Evolutionary conservation across 1,140 invertebrate species (phyloP), one percentile per base, ranked within the genome.

Genomic region (Drosophila pectinifera): DNA sequence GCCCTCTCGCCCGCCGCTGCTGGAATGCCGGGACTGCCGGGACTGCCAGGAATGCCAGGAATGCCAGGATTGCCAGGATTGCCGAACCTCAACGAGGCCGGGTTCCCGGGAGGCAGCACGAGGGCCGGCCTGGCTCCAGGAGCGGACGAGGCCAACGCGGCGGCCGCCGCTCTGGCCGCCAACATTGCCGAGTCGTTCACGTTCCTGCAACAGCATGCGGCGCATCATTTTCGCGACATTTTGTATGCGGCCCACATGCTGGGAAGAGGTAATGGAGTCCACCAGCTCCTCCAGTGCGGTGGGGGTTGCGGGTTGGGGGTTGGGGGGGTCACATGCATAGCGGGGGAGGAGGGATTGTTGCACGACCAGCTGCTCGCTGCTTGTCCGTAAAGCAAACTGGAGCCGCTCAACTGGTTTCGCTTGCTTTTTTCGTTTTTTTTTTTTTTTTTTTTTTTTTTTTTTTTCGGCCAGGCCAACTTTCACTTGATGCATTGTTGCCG

Each of bases 151-250:
- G 85, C 77, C 1, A 34, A 51, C n/a, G 73, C 80, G 3, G 84
- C 85, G 14, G 90, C 90, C 36, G 88, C 84, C 11, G 79, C 65
- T 31, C 49, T 91, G 28, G 83, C 85, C 5, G 91, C 91, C 41
- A 91, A 92, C 65, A 89, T 92, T 11, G 91, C 91, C 45, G 91
- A 92, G 54, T 91, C 91, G 22, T 92, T 92, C 43, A 90, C 85
- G 58, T 85, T 92, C 59, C 69, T 92, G 80, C 89, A 90, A 48
- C 83, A 89, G 56, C 91, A 92, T 76, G 84, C 85, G 85, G 88
- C 91, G 16, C 88, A 92, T 91, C 91, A 92, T 90, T 92, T 92
- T 92, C 91, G 83, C 78, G 91, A 92, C 79, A 92, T 92, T 79
- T 77, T 92, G 54, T 92, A 92, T 89, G 91, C 91, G 53, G 90